Percentiles rank a stretch among this genome's conserved stretches.
These are phyloP conservation scores for Cataglyphis rosenhaueri DNA, from an alignment of 2,888 invertebrate species.

Conservation along the genomic window DNA sequence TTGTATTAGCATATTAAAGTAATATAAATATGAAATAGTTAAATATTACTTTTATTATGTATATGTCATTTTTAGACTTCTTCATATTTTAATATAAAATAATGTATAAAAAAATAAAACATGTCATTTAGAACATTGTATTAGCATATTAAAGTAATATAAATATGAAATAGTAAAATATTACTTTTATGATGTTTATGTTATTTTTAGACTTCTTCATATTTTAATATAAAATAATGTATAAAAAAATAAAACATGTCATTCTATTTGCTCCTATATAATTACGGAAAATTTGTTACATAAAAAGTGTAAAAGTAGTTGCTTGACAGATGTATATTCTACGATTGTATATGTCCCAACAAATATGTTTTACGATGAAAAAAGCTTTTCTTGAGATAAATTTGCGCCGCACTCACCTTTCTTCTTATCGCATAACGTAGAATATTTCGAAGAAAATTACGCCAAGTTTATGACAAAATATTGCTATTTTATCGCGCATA, in stretches of 20 bases:
- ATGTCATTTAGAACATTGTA: background rate
- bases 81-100: background rate
- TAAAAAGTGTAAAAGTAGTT: background rate
- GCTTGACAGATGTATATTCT: background rate
- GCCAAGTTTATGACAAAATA: slow-evolving; percentile 20
- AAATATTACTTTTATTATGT: background rate
- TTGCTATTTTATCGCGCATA: slow-evolving; percentile 19
- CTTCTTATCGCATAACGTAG: background rate
- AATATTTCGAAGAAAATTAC: slow-evolving; percentile 36
- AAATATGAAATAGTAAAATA: background rate
- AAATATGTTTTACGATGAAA: slow-evolving; percentile 12
- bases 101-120: background rate
- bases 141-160: background rate
- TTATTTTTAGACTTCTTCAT: background rate
- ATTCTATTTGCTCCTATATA: background rate
- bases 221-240: background rate
- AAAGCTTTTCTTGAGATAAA: slow-evolving; percentile 34
- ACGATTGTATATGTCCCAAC: background rate
- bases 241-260: background rate
- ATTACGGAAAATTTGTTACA: background rate
- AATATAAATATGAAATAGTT: no score
- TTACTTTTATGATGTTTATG: background rate
- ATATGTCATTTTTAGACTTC: background rate
- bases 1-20: no score
- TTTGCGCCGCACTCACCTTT: background rate